Conservation (phyloP, 1,140 invertebrate species). For the Bactericera cockerelli region DNA sequence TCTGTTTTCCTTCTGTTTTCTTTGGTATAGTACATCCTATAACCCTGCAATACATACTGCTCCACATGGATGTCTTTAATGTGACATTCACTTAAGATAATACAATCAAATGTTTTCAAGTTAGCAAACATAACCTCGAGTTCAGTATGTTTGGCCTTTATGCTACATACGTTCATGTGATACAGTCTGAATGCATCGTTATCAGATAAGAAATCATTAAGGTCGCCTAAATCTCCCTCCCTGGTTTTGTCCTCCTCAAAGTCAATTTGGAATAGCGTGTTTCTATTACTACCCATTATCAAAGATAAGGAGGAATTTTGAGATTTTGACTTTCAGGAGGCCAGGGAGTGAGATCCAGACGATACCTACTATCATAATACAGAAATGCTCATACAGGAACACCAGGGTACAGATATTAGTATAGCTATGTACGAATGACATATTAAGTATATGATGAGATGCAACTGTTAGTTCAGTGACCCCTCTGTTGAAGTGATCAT, state of each 20-base stretch:
- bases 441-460: background rate
- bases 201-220: background rate
- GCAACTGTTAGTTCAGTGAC: background rate
- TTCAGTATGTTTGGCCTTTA: background rate
- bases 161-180: slow-evolving; percentile 3
- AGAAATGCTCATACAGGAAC: background rate
- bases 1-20: background rate
- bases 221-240: background rate
- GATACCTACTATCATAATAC: background rate
- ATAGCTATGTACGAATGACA: background rate
- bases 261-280: background rate
- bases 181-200: background rate
- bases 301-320: background rate
- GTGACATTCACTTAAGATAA: background rate
- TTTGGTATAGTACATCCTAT: background rate
- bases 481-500: background rate
- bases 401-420: background rate
- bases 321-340: background rate
- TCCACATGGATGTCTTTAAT: background rate
- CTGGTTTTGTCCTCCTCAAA: slow-evolving; percentile 5
- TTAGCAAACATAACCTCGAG: background rate
- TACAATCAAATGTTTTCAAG: background rate
- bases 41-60: background rate
- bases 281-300: slow-evolving; percentile 4
- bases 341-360: background rate